phyloP scores from a whole-genome alignment of 2,888 invertebrate genomes.

The Sthenelais limicola region DNA sequence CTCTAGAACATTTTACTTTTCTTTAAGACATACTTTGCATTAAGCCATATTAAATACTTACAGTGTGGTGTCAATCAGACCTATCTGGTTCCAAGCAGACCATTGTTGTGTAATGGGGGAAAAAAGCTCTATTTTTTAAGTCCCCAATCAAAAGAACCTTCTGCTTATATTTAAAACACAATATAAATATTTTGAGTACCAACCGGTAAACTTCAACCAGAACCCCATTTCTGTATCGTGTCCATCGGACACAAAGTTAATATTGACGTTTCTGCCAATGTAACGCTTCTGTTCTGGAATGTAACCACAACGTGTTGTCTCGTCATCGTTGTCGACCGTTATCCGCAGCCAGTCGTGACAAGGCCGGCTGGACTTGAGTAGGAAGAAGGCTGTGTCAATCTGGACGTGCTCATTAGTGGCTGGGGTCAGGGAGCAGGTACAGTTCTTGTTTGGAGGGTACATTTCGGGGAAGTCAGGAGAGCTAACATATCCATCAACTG shows the following conservation, averaged over 20 bases:
- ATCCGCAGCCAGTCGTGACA: constrained; percentile 49
- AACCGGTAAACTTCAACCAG: constrained; percentile 47
- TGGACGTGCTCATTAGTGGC: constrained; percentile 12
- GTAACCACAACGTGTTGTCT: constrained; percentile 44
- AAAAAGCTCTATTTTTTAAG: too few relatives aligned
- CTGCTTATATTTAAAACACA: too few relatives aligned
- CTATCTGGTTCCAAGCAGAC: too few relatives aligned
- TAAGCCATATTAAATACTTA: too few relatives aligned
- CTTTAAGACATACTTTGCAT: too few relatives aligned
- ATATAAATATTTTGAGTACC: too few relatives aligned
- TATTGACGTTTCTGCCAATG: constrained; percentile 29
- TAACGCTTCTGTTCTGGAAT: constrained; percentile 43
- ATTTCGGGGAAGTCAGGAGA: constrained; percentile 49
- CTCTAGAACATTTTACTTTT: too few relatives aligned
- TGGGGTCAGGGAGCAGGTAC: constrained; percentile 44
- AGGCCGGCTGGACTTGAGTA: constrained; percentile 46
- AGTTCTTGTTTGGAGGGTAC: constrained; percentile 50
- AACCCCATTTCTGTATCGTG: constrained; percentile 49
- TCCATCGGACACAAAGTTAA: constrained; percentile 46
- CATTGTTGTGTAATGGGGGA: too few relatives aligned
- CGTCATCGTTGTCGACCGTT: constrained; percentile 27
- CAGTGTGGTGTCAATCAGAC: too few relatives aligned
- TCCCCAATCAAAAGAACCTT: too few relatives aligned
- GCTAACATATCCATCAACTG: constrained; percentile 37
- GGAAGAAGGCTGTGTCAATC: constrained; percentile 47